Conservation (phyloP, 2,888 invertebrate species). For the Tetragonula carbonaria region DNA sequence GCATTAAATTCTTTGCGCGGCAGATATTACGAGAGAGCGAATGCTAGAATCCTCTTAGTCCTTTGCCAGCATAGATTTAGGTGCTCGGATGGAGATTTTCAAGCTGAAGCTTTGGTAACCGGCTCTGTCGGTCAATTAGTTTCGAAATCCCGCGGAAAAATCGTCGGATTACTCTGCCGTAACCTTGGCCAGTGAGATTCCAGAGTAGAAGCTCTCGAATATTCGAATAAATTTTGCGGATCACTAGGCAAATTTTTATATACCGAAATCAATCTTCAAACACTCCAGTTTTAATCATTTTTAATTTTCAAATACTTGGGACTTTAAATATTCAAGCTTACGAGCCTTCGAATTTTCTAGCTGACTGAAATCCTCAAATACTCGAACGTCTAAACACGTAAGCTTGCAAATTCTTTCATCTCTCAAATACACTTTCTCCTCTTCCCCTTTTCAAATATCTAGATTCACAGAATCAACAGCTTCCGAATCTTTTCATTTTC, state of each 20-base stretch:
- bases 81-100: not conserved
- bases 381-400: not conserved
- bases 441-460: too few relatives aligned
- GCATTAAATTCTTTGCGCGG: slow-evolving; percentile 2
- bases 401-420: not conserved
- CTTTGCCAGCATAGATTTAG: slow-evolving; percentile 3
- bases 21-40: slow-evolving; percentile 4
- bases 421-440: not conserved
- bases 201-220: not conserved
- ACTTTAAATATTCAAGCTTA: too few relatives aligned
- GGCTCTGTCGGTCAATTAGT: slow-evolving; percentile 9
- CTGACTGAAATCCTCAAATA: not conserved
- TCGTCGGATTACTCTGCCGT: not conserved
- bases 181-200: not conserved
- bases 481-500: too few relatives aligned
- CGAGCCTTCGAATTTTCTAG: not conserved
- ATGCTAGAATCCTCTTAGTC: slow-evolving; percentile 28
- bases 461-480: too few relatives aligned
- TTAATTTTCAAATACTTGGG: too few relatives aligned
- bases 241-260: too few relatives aligned
- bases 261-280: too few relatives aligned
- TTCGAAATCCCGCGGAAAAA: slow-evolving; percentile 1
- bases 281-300: too few relatives aligned
- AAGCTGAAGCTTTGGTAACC: not conserved
- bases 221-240: not conserved